Percentiles rank a stretch among this genome's conserved stretches.
These are phyloP conservation scores for Protodeltote pygarga DNA, from an alignment of 2,888 invertebrate genomes.

Conservation along the genomic window DNA sequence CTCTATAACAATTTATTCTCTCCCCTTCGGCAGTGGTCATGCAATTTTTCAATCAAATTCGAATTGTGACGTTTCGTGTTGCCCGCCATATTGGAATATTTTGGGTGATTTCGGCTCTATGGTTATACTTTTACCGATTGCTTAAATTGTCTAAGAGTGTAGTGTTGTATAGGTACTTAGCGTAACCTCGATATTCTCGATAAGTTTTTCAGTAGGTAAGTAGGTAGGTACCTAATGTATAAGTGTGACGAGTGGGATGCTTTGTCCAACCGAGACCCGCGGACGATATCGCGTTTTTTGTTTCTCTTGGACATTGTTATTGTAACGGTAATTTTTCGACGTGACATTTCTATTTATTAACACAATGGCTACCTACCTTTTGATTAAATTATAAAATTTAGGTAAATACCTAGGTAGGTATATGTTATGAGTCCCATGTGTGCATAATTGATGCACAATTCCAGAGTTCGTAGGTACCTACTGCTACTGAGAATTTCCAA, in stretches of 20 bases:
- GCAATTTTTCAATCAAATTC: slow-evolving; percentile 83
- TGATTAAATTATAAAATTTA: too few relatives aligned
- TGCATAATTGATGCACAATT: too few relatives aligned
- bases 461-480: too few relatives aligned
- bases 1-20: slow-evolving; percentile 46
- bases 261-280: slow-evolving; percentile 4
- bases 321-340: background rate
- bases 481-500: too few relatives aligned
- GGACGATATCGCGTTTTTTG: slow-evolving; percentile 1
- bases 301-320: slow-evolving; percentile 4
- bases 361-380: background rate
- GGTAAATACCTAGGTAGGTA: too few relatives aligned
- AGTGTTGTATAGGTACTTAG: slow-evolving; percentile 18
- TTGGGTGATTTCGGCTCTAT: slow-evolving; percentile 33
- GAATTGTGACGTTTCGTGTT: slow-evolving; percentile 54
- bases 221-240: too few relatives aligned
- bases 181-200: slow-evolving; percentile 16
- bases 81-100: slow-evolving; percentile 42
- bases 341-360: background rate
- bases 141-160: slow-evolving; percentile 8
- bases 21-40: slow-evolving; percentile 58
- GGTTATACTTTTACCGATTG: slow-evolving; percentile 45
- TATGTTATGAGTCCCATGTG: too few relatives aligned
- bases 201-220: slow-evolving; percentile 28
- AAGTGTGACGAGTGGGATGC: slow-evolving; percentile 8